phyloP scores from a whole-genome alignment of 1,140 invertebrate genomes.

The Cylas formicarius region DNA sequence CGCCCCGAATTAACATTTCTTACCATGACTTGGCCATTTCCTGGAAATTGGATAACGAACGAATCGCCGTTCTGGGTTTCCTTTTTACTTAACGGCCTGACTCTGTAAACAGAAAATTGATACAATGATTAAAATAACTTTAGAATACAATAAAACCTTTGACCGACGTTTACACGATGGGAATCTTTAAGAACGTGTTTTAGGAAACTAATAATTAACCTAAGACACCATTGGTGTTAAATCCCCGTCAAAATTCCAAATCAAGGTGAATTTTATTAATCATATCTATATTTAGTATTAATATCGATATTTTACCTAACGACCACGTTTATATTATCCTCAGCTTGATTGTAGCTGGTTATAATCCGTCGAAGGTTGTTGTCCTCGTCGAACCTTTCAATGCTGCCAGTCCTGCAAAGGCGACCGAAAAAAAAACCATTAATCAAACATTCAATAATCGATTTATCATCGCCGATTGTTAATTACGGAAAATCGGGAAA shows the following conservation, averaged over 20 bases:
- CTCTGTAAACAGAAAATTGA: conserved; percentile 45
- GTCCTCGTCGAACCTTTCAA: conserved; percentile 36
- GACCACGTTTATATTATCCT: conserved; percentile 75
- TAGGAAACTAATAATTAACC: conserved; percentile 9
- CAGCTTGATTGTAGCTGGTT: conserved; percentile 41
- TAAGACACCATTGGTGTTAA: neutral
- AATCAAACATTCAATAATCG: too few relatives aligned
- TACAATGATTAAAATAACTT: too few relatives aligned
- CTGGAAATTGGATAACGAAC: conserved; percentile 63
- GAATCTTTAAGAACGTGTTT: conserved; percentile 12
- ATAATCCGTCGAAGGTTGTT: conserved; percentile 36
- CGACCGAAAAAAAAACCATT: too few relatives aligned
- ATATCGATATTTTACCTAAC: conserved; percentile 50
- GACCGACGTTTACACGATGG: too few relatives aligned
- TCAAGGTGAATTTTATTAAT: neutral
- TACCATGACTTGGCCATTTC: conserved; percentile 68
- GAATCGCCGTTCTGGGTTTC: conserved; percentile 58
- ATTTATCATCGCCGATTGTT: too few relatives aligned
- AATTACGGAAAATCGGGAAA: too few relatives aligned
- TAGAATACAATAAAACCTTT: too few relatives aligned
- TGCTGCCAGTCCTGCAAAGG: conserved; percentile 29
- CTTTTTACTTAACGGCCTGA: conserved; percentile 61
- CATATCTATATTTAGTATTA: neutral
- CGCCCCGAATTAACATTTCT: too few relatives aligned
- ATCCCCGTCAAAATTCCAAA: neutral